Percentiles rank a stretch among this genome's conserved stretches.
phyloP scores from a whole-genome alignment of 2,888 invertebrate species.

The Glyphotaelius pellucidus region DNA sequence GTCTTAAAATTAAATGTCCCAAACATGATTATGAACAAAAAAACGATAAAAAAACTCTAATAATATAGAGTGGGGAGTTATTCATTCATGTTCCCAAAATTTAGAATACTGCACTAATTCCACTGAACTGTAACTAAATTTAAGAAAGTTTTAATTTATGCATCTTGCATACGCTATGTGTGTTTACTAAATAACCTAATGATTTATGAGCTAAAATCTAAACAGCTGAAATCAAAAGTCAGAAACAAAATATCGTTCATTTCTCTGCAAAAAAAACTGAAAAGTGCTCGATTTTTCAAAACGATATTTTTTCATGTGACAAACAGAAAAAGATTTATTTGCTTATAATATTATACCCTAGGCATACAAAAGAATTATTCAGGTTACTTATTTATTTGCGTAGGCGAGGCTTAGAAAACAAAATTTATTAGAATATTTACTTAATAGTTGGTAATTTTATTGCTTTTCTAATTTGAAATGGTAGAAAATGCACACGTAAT shows the following conservation, averaged over 20 bases:
- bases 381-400: not conserved
- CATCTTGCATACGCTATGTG: not conserved
- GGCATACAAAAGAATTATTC: not conserved
- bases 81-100: not conserved
- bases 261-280: not conserved
- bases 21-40: no score
- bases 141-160: not conserved
- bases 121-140: not conserved
- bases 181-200: not conserved
- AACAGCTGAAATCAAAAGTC: not conserved
- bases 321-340: not conserved
- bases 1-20: no score
- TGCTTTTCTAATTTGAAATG: slow-evolving; percentile 11
- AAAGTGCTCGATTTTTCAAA: not conserved
- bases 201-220: not conserved
- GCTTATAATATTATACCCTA: not conserved
- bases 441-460: not conserved
- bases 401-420: not conserved
- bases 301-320: not conserved
- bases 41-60: no score
- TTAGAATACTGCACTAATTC: not conserved
- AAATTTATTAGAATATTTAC: not conserved
- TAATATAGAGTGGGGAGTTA: not conserved
- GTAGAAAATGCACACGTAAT: slow-evolving; percentile 8
- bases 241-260: not conserved